Evolutionary conservation across 2,797 vertebrate species (phyloP), one percentile per base, ranked within the genome.

Genomic region (Acanthurus leucopareius): DNA sequence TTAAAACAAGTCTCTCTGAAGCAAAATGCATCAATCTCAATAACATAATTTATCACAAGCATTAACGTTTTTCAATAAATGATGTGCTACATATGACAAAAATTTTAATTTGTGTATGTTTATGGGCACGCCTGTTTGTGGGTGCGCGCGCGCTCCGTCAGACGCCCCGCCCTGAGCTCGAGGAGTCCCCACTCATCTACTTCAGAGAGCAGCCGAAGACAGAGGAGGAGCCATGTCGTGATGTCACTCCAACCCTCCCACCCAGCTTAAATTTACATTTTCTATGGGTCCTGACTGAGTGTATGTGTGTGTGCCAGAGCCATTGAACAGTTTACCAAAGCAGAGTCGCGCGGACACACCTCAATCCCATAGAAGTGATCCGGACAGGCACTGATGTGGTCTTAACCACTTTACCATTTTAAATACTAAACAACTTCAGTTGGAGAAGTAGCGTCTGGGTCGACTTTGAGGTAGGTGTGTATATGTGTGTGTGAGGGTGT

Each of bases 241-340:
- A 90, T 93, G 85, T 89, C 90, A 91, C 44, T 2, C 9, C 52
- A 49, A 8, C 88, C 91, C 89, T 89, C 94, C 93, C 91, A 90
- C 79, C 78, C 84, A 80, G 75, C 88, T 85, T 80, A 87, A 80
- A 94, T 96, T 95, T 94, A 95, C 92, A 95, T 95, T 95, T 93
- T 94, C 90, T 93, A 88, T 94, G 92, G 90, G 92, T 93, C 91
- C 89, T 73, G 83, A 20, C 83, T 83, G 86, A 75, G 83, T 74
- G 75, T 32, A 64, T 47, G 84, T 54, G 73, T 49, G 79, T 53
- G 71, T 52, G 60, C 51, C 73, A 20, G 73, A 78, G 84, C 88
- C 47, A 76, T 61, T 83, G 86, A 90, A 89, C 91, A 88, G 83
- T 94, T 93, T 86, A 75, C 86, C 76, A 85, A 86, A 70, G 63